A percentile compares a stretch with the other conserved stretches of the same genome.
Evolutionary conservation across 2,888 invertebrate species (phyloP).

Genomic region (Nemurella pictetii): DNA sequence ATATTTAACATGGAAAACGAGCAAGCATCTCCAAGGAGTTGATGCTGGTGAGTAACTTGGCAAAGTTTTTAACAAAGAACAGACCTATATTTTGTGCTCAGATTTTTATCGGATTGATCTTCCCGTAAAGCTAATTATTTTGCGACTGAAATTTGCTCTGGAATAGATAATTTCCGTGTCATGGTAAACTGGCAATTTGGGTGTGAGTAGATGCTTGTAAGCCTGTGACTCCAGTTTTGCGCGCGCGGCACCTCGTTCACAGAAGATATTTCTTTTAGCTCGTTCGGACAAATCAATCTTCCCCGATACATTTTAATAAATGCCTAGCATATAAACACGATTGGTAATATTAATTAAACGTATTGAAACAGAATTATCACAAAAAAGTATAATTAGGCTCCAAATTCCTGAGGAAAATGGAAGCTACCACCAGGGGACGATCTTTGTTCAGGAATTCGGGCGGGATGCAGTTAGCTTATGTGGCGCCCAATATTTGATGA

Average conservation of each 20-base stretch:
- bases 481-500: conserved; percentile 29
- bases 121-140: not conserved
- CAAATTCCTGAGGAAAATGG: conserved; percentile 29
- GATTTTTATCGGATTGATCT: not conserved
- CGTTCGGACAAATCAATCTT: not conserved
- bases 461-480: conserved; percentile 32
- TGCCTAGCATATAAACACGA: no score
- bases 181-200: not conserved
- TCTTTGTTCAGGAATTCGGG: conserved; percentile 35
- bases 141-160: not conserved
- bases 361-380: not conserved
- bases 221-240: not conserved
- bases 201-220: conserved; percentile 12
- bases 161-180: not conserved
- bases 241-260: not conserved
- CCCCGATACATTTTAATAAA: no score
- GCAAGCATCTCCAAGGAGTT: not conserved
- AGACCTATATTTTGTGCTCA: not conserved
- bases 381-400: not conserved
- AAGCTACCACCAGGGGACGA: conserved; percentile 24
- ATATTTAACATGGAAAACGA: not conserved
- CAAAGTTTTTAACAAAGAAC: not conserved
- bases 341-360: not conserved
- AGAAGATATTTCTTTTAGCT: not conserved
- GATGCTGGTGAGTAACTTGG: not conserved